Percentiles rank a stretch among this genome's conserved stretches.
These are phyloP conservation scores for Dorcus parallelipipedus DNA, from an alignment of 2,888 invertebrate species.

Conservation along the genomic window DNA sequence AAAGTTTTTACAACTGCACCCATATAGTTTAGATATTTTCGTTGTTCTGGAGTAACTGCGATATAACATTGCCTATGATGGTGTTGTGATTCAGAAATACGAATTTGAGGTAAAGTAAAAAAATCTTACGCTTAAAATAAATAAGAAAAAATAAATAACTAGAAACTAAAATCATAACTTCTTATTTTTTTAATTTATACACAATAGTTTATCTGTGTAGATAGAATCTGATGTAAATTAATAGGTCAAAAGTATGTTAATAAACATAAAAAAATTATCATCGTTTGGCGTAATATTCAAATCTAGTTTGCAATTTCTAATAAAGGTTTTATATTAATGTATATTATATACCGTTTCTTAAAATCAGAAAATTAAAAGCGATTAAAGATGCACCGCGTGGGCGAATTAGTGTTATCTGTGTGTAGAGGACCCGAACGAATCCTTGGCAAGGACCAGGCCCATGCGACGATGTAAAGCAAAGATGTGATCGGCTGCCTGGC, in stretches of 20 bases:
- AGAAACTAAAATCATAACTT: too few species aligned
- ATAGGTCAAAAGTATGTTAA: too few species aligned
- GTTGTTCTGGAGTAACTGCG: slow-evolving; percentile 25
- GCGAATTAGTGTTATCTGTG: slow-evolving; percentile 18
- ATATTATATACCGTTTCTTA: neutral
- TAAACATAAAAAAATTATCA: too few species aligned
- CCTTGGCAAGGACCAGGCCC: slow-evolving; percentile 34
- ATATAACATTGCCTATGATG: slow-evolving; percentile 31
- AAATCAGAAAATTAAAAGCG: neutral
- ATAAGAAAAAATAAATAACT: too few species aligned
- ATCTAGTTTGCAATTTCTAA: too few species aligned
- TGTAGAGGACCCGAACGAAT: slow-evolving; percentile 24
- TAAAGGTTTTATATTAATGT: neutral
- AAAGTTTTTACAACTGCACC: slow-evolving; percentile 30
- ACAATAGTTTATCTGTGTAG: too few species aligned
- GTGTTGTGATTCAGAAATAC: slow-evolving; percentile 28
- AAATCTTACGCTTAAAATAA: neutral
- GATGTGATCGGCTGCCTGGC: slow-evolving; percentile 29
- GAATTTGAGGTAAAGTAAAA: slow-evolving; percentile 17
- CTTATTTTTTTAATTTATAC: too few species aligned
- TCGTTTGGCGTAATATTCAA: too few species aligned
- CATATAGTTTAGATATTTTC: slow-evolving; percentile 30
- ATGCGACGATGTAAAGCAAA: slow-evolving; percentile 28
- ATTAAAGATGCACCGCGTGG: slow-evolving; percentile 13
- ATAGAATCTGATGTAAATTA: too few species aligned